Evolutionary conservation across 2,113 vertebrate genomes (phyloP), one percentile per base, ranked within the genome.

Genomic region (Toxotes jaculatrix): DNA sequence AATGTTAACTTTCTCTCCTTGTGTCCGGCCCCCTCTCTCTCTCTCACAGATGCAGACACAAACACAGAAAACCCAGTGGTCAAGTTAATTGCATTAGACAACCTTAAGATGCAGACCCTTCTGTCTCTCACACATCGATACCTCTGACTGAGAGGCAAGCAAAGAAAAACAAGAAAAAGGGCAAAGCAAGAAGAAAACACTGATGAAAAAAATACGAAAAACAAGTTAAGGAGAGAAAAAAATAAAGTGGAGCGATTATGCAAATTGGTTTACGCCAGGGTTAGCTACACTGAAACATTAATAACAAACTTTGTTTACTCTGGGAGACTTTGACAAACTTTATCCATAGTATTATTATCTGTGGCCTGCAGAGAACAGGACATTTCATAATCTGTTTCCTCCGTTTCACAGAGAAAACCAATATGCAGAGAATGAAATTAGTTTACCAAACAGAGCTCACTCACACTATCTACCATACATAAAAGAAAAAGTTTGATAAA

Each of bases 91-190:
- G 87, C 81, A 91, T 92, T 91, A 87, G 74, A 70, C 71, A 55
- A 88, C 86, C 85, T 90, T 89, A 86, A 88, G 74, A 84, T 77
- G 78, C 85, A 87, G 85, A 92, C 84, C 80, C 87, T 87, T 92
- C 90, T 94, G 88, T 80, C 38, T 84, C 86, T 92, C 91, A 89
- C 93, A 91, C 91, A 90, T 88, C 82, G 17, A 82, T 93, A 90
- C 85, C 82, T 91, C 90, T 82, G 82, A 84, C 56, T 55, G 81
- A 74, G 82, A 81, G 57, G 34, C 63, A 14, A 56, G 69, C 31
- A 7, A 57, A 78, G 79, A 84, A 84, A 84, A 87, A 89, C 83
- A 88, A 86, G 47, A 66, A 62, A 81, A 75, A 69, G 63, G 23
- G 85, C 59, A 80, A 84, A 77, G 83, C 71, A 83, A 49, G 66